A percentile compares a stretch with the other conserved stretches of the same genome.
phyloP scores from a whole-genome alignment of 2,113 vertebrate species.

The Gallinago media region DNA sequence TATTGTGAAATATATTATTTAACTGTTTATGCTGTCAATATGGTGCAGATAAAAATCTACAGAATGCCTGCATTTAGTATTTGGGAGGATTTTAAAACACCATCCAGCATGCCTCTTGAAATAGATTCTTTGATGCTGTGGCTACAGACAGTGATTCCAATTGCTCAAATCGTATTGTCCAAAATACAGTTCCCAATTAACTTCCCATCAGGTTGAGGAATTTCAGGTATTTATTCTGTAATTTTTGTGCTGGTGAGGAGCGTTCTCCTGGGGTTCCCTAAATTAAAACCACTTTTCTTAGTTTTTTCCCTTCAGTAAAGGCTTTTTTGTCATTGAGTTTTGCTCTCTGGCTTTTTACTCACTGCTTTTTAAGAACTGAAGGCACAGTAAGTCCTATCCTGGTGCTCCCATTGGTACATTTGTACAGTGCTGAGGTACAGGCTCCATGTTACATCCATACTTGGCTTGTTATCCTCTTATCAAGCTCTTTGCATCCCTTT shows the following conservation, averaged over 20 bases:
- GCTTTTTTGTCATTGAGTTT: background rate
- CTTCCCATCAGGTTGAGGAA: background rate
- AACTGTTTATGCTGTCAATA: background rate
- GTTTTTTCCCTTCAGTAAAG: background rate
- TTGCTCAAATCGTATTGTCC: background rate
- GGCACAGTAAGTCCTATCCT: background rate
- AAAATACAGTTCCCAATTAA: background rate
- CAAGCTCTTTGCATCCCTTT: slow-evolving; percentile 84
- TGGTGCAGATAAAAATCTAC: background rate
- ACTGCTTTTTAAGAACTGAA: background rate
- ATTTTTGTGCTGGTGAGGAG: background rate
- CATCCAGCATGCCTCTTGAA: background rate
- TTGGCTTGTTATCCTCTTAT: slow-evolving; percentile 82
- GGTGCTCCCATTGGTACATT: background rate
- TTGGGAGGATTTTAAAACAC: background rate
- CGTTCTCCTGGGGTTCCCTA: background rate
- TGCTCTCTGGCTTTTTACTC: background rate
- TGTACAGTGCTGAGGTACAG: slow-evolving; percentile 11
- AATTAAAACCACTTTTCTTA: background rate
- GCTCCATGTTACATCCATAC: slow-evolving; percentile 68
- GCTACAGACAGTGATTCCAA: background rate
- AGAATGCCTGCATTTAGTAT: background rate
- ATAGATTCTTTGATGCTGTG: background rate
- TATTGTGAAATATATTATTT: background rate
- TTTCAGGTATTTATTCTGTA: background rate